Conservation (phyloP, 37 sponge, comb jelly and placozoan species). For the Oopsacas minuta region DNA sequence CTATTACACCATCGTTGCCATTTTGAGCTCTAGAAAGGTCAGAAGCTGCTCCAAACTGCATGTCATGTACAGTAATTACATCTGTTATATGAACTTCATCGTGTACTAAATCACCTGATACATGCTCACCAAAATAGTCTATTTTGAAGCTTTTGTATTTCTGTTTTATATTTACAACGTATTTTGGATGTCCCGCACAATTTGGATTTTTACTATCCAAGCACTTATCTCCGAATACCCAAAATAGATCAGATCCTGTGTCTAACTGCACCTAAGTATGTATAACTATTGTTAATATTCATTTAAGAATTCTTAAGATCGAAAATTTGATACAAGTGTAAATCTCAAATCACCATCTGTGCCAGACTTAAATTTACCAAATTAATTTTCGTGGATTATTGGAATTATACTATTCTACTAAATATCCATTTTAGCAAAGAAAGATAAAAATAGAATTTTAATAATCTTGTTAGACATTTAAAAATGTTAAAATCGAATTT, state of each 20-base stretch:
- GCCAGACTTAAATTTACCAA: too few species aligned
- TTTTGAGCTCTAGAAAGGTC: background rate
- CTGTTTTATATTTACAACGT: background rate
- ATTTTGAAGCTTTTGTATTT: background rate
- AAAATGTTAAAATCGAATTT: too few species aligned
- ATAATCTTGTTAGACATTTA: too few species aligned
- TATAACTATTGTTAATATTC: too few species aligned
- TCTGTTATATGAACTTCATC: background rate
- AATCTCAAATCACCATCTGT: too few species aligned
- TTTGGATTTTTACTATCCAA: background rate
- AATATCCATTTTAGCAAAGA: too few species aligned
- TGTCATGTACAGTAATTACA: background rate
- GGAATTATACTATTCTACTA: too few species aligned
- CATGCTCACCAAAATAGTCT: background rate
- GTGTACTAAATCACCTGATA: background rate
- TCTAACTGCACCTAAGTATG: background rate
- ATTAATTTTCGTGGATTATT: too few species aligned
- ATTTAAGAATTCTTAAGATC: too few species aligned
- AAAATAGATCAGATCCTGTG: background rate
- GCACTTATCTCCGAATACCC: background rate
- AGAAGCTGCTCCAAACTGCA: background rate
- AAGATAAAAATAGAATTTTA: too few species aligned
- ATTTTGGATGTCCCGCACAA: background rate
- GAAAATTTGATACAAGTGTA: too few species aligned
- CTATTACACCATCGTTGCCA: background rate